phyloP scores from a whole-genome alignment of 2,113 vertebrate species.

The Saimiri boliviensis region DNA sequence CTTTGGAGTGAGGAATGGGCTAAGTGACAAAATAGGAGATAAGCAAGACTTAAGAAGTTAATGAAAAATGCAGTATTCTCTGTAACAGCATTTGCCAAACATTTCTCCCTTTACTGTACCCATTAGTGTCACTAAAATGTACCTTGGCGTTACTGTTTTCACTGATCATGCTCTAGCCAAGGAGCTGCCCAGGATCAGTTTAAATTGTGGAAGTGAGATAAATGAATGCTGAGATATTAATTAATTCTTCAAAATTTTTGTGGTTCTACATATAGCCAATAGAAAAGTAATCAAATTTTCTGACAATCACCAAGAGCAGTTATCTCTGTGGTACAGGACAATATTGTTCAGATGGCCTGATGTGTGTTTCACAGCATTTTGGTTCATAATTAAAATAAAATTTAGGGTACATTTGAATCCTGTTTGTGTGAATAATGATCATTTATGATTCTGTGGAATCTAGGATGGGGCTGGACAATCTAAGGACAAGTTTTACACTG shows the following conservation, averaged over 20 bases:
- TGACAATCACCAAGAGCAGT: neutral
- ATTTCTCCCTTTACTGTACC: neutral
- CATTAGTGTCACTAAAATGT: neutral
- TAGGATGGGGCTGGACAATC: neutral
- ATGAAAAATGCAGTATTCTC: neutral
- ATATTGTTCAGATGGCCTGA: neutral
- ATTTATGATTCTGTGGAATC: neutral
- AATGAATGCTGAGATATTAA: neutral
- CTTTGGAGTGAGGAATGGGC: neutral
- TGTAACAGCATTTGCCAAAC: neutral
- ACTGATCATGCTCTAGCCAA: neutral
- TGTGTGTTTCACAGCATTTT: neutral
- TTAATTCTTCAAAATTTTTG: neutral
- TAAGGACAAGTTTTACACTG: neutral
- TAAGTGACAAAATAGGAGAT: neutral
- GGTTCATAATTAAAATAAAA: constrained; percentile 10
- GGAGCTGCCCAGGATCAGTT: neutral
- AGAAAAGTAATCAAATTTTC: neutral
- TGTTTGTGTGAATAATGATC: neutral
- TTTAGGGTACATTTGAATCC: neutral
- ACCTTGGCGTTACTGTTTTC: neutral
- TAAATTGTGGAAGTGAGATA: neutral
- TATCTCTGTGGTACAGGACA: neutral
- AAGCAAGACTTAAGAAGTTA: neutral
- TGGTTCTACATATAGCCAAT: neutral